Conservation (phyloP, 2,888 invertebrate species). For the Resseliella maxima region DNA sequence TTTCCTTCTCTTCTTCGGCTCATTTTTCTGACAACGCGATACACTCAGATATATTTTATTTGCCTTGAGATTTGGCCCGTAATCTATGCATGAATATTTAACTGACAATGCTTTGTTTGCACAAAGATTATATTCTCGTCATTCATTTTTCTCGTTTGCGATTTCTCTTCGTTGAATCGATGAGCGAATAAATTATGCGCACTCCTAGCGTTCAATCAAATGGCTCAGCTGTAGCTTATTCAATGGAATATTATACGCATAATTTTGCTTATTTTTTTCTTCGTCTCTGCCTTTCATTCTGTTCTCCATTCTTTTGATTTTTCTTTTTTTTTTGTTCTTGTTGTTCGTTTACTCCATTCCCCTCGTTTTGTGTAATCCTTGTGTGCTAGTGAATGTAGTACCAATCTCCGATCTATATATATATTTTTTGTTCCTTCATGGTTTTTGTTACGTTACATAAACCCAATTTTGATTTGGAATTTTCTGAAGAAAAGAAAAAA, state of each 20-base stretch:
- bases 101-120: conserved; percentile 29
- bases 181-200: conserved; percentile 26
- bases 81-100: conserved; percentile 29
- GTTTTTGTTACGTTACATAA: conserved; percentile 28
- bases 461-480: neutral
- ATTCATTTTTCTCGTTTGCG: neutral
- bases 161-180: neutral
- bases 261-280: neutral
- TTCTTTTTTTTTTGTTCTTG: neutral
- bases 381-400: neutral
- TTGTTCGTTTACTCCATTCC: neutral
- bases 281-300: neutral
- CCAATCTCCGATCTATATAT: neutral
- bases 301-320: too few species aligned
- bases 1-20: neutral
- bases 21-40: neutral
- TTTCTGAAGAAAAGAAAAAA: neutral
- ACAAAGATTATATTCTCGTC: conserved; percentile 10
- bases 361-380: neutral
- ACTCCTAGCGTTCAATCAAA: neutral
- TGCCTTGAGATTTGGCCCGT: neutral
- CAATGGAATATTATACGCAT: conserved; percentile 23
- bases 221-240: neutral
- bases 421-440: neutral
- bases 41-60: neutral